These are phyloP conservation scores for Coptodon bakossiorum DNA, from an alignment of 2,113 vertebrate species.

Conservation along the genomic window DNA sequence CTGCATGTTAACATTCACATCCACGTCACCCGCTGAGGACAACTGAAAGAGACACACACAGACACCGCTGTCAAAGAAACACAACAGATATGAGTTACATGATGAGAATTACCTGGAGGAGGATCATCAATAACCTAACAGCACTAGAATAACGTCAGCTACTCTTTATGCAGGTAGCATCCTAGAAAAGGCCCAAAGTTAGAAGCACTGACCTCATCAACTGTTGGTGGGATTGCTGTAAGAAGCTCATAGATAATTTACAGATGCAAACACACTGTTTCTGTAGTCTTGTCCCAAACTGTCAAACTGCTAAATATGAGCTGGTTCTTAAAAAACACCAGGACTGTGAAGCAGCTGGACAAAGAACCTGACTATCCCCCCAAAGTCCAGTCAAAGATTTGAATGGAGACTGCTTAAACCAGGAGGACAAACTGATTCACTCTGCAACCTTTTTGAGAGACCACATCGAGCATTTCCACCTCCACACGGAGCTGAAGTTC, in stretches of 20 bases:
- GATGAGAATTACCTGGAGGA: neutral
- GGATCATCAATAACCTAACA: neutral
- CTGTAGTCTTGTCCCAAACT: neutral
- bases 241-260: neutral
- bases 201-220: neutral
- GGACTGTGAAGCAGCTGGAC: neutral
- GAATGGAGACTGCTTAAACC: neutral
- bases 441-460: neutral
- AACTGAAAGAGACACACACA: conserved; percentile 26
- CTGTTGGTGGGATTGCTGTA: neutral
- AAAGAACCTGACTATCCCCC: neutral
- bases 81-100: neutral
- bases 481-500: neutral
- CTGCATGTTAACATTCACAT: conserved; percentile 43
- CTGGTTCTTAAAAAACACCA: neutral
- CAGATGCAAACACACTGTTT: neutral
- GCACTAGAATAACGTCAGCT: neutral
- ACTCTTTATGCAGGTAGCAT: neutral
- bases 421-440: neutral
- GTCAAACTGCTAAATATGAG: neutral
- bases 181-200: neutral
- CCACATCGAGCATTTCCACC: neutral
- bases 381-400: neutral
- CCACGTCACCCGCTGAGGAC: conserved; percentile 15
- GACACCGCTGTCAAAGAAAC: neutral